Evolutionary conservation across 2,888 invertebrate species (phyloP).

Genomic region (Troilus luridus): DNA sequence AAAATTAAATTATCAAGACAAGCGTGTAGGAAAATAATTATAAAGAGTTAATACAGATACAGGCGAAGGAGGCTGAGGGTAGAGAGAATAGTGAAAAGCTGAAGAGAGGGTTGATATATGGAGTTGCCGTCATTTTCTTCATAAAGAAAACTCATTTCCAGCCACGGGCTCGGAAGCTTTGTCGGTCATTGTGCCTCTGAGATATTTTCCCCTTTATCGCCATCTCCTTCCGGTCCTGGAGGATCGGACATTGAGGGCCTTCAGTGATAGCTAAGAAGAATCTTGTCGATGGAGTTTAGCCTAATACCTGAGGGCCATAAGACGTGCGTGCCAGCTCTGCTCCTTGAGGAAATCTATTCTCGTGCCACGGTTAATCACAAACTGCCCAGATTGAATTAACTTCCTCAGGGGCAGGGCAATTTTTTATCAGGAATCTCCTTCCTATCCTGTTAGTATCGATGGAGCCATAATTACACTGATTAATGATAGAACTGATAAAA

Average conservation of each 20-base stretch:
- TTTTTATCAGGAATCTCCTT: neutral
- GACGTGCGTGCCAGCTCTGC: neutral
- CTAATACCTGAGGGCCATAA: neutral
- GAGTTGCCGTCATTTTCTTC: slow-evolving; percentile 53
- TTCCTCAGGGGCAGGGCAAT: neutral
- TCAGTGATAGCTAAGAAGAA: neutral
- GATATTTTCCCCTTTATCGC: slow-evolving; percentile 32
- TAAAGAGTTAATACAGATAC: slow-evolving; percentile 14
- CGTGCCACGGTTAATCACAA: slow-evolving; percentile 1
- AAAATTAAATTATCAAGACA: neutral
- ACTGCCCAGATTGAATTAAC: slow-evolving; percentile 5
- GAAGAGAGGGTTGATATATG: slow-evolving; percentile 38
- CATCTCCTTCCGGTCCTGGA: neutral
- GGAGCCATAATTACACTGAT: neutral
- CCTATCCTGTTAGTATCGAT: slow-evolving; percentile 7
- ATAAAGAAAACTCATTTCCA: slow-evolving; percentile 57
- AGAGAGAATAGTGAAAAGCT: neutral
- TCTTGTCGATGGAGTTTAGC: neutral
- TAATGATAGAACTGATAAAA: neutral
- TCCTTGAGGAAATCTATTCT: neutral
- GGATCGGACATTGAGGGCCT: slow-evolving; percentile 12
- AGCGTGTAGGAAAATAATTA: slow-evolving; percentile 4
- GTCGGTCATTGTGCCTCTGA: slow-evolving; percentile 2
- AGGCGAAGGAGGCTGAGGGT: neutral
- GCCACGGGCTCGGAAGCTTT: slow-evolving; percentile 25